phyloP scores from a whole-genome alignment of 2,113 vertebrate species.

The Cricetomys ansorgei region DNA sequence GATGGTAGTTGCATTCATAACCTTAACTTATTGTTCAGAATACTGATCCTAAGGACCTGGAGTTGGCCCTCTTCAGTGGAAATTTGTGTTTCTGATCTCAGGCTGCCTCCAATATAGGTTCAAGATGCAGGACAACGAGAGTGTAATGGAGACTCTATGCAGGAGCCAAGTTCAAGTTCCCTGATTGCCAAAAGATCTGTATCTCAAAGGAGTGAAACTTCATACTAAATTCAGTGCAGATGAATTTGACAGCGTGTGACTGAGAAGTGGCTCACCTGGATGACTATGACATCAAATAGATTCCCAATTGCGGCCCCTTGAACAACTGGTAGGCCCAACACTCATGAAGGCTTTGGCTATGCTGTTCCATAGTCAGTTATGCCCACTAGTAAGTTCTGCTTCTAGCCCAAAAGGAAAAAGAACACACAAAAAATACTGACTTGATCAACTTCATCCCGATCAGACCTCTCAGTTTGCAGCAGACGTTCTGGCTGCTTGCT shows the following conservation, averaged over 20 bases:
- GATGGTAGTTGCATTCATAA: not conserved
- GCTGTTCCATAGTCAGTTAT: not conserved
- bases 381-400: not conserved
- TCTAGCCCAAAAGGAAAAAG: not conserved
- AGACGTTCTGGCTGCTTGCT: not conserved
- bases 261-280: not conserved
- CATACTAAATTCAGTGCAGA: not conserved
- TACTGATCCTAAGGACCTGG: not conserved
- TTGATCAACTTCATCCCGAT: not conserved
- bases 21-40: not conserved
- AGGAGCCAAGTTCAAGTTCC: not conserved
- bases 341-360: not conserved
- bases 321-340: not conserved
- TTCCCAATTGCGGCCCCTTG: accelerated
- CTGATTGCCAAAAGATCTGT: not conserved
- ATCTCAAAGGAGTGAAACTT: not conserved
- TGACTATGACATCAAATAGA: not conserved
- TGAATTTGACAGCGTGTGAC: not conserved
- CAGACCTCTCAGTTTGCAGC: not conserved
- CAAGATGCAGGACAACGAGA: not conserved
- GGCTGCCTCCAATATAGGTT: not conserved
- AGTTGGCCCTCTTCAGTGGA: not conserved
- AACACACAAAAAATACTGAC: not conserved
- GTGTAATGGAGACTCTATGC: not conserved
- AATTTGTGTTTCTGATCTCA: not conserved